Conservation (phyloP, 2,113 vertebrate species). For the Pholis gunnellus region DNA sequence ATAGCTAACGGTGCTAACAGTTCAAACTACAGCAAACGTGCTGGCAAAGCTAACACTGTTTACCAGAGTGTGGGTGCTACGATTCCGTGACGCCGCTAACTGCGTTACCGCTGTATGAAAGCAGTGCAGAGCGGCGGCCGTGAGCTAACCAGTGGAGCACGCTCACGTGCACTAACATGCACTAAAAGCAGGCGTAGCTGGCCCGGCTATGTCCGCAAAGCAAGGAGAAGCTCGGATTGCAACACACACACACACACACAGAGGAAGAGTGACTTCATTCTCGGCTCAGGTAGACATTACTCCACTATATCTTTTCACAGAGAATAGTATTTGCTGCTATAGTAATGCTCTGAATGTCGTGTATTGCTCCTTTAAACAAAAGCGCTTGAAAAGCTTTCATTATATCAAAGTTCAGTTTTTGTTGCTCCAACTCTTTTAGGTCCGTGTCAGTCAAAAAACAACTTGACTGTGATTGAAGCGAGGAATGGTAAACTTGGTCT, state of each 20-base stretch:
- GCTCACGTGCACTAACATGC: neutral
- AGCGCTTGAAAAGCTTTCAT: conserved; percentile 9
- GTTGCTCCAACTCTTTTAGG: neutral
- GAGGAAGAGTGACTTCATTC: neutral
- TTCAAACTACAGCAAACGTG: neutral
- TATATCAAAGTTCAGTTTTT: neutral
- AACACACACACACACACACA: conserved; percentile 1
- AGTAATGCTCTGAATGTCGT: neutral
- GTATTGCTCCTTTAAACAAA: neutral
- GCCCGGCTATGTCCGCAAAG: neutral
- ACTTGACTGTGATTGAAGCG: neutral
- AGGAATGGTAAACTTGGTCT: conserved; percentile 24
- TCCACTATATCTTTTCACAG: neutral
- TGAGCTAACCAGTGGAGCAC: no score
- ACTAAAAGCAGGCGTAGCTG: neutral
- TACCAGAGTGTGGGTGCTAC: neutral
- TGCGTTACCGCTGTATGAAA: no score
- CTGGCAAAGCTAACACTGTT: no score
- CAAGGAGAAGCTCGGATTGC: neutral
- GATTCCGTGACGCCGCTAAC: neutral
- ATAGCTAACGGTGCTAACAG: neutral
- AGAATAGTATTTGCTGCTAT: neutral
- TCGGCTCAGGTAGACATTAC: neutral
- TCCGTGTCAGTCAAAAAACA: neutral
- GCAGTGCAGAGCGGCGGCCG: no score